Evolutionary conservation across 2,888 invertebrate species (phyloP).

Genomic region (Acrocyrtus sp.): DNA sequence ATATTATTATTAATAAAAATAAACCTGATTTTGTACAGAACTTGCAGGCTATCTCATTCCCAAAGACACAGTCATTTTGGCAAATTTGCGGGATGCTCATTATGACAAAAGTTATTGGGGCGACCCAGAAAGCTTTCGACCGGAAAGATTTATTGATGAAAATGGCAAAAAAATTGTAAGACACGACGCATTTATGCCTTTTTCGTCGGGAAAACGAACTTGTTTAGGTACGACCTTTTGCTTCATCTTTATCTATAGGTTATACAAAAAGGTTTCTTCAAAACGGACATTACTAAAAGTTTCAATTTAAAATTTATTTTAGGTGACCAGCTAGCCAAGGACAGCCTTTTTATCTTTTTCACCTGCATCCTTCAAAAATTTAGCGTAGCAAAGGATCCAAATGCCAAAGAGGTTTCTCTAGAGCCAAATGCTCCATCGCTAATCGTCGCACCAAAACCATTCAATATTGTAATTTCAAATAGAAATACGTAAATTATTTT

Average conservation of each 20-base stretch:
- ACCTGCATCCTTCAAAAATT: constrained; percentile 59
- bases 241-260: neutral
- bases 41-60: constrained; percentile 60
- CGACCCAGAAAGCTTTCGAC: constrained; percentile 63
- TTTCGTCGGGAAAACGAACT: constrained; percentile 54
- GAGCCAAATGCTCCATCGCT: constrained; percentile 57
- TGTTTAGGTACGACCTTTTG: constrained; percentile 33
- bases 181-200: constrained; percentile 61
- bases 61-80: constrained; percentile 59
- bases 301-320: too few species aligned
- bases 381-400: constrained; percentile 52
- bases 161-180: constrained; percentile 55
- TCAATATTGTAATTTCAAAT: constrained; percentile 55
- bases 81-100: constrained; percentile 48
- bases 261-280: neutral
- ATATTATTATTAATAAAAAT: constrained; percentile 4
- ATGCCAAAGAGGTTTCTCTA: constrained; percentile 40
- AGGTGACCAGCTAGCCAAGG: constrained; percentile 57
- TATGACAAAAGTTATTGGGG: constrained; percentile 62
- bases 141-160: constrained; percentile 63
- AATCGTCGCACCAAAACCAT: constrained; percentile 59
- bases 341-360: constrained; percentile 60
- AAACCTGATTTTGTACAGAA: constrained; percentile 40
- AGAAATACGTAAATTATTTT: constrained; percentile 28
- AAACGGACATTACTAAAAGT: too few species aligned